These are phyloP conservation scores for Stegostoma tigrinum DNA, from an alignment of 2,113 vertebrate genomes.

Conservation along the genomic window DNA sequence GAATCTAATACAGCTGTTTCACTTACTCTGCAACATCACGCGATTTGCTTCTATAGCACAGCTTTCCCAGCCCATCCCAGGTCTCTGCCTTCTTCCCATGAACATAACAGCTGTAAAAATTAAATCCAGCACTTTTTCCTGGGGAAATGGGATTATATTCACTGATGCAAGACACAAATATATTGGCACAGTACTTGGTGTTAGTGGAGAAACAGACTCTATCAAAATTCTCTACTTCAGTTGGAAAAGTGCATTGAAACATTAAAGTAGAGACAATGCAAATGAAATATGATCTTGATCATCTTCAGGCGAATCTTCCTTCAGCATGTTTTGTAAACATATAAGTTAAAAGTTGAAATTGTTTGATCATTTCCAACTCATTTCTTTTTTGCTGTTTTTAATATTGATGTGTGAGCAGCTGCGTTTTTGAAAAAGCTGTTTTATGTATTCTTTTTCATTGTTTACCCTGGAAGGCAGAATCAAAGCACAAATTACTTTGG, in stretches of 20 bases:
- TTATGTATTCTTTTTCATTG: background rate
- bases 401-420: background rate
- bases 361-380: background rate
- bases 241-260: background rate
- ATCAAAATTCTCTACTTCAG: background rate
- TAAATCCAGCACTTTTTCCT: background rate
- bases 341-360: background rate
- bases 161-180: background rate
- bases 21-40: background rate
- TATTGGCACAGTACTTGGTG: background rate
- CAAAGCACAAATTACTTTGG: background rate
- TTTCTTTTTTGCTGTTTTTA: background rate
- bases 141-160: background rate
- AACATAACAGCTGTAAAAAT: background rate
- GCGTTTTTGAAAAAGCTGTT: background rate
- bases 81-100: background rate
- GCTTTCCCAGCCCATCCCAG: background rate
- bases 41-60: background rate
- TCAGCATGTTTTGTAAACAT: background rate
- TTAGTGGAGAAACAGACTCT: background rate
- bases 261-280: background rate
- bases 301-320: background rate
- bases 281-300: background rate
- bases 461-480: background rate
- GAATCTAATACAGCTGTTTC: background rate